Conservation (phyloP, 2,888 invertebrate genomes). For the Biston betularia region DNA sequence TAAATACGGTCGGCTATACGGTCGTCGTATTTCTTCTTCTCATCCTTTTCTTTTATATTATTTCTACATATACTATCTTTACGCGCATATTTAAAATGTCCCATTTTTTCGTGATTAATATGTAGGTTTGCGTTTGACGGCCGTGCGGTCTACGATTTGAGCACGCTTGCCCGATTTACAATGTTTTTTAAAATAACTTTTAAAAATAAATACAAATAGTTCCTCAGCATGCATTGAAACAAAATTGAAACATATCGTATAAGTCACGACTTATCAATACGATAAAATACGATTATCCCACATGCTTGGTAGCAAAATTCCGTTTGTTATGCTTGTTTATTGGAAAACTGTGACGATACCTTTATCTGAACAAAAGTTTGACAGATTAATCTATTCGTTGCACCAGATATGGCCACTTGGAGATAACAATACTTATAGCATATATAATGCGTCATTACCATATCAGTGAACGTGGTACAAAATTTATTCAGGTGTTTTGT, state of each 20-base stretch:
- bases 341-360: constrained; percentile 9
- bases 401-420: background rate
- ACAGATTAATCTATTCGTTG: constrained; percentile 14
- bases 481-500: too few species aligned
- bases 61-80: too few species aligned
- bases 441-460: too few species aligned
- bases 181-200: background rate
- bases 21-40: too few species aligned
- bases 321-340: constrained; percentile 15
- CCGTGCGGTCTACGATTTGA: too few species aligned
- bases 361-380: constrained; percentile 28
- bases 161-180: too few species aligned
- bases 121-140: too few species aligned
- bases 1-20: too few species aligned
- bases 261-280: constrained; percentile 46
- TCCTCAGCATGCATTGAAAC: constrained; percentile 42
- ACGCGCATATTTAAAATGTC: too few species aligned
- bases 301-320: constrained; percentile 34
- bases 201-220: constrained; percentile 52
- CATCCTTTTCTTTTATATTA: too few species aligned
- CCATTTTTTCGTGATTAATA: too few species aligned
- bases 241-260: constrained; percentile 27
- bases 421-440: background rate
- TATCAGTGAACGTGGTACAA: too few species aligned
- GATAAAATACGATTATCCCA: constrained; percentile 50